phyloP scores from a whole-genome alignment of 2,113 vertebrate genomes.

The Anarrhichthys ocellatus region DNA sequence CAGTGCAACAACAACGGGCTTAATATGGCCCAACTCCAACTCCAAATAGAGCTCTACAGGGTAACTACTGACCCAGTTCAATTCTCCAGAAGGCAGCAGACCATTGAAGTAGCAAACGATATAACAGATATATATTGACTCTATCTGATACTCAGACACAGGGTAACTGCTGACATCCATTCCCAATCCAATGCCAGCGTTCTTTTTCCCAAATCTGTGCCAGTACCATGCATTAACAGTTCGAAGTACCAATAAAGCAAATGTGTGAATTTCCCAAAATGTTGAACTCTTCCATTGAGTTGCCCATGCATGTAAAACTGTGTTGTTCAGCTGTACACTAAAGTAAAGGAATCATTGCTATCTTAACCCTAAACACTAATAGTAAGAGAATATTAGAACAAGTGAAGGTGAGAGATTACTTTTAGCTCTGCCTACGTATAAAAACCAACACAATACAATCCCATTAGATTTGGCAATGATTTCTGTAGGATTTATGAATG shows the following conservation, averaged over 20 bases:
- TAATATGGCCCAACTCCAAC: not conserved
- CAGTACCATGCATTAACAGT: not conserved
- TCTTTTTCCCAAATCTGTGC: not conserved
- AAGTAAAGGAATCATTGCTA: not conserved
- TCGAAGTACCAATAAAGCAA: not conserved
- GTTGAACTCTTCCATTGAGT: not conserved
- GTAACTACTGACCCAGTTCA: too few species aligned
- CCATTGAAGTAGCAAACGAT: too few species aligned
- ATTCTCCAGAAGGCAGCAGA: too few species aligned
- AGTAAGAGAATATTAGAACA: not conserved
- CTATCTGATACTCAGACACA: not conserved
- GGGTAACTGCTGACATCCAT: not conserved
- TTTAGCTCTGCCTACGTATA: not conserved
- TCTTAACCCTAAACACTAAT: not conserved
- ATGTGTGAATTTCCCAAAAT: not conserved
- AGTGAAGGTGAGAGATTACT: not conserved
- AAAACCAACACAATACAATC: constrained; percentile 4
- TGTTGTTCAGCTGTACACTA: not conserved
- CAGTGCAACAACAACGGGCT: not conserved
- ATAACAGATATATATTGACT: too few species aligned
- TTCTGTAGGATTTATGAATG: not conserved
- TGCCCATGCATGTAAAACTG: not conserved
- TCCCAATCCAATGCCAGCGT: not conserved
- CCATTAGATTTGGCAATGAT: not conserved
- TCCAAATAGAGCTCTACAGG: not conserved